These are phyloP conservation scores for Odontomyia ornata DNA, from an alignment of 2,888 invertebrate genomes.

Conservation along the genomic window DNA sequence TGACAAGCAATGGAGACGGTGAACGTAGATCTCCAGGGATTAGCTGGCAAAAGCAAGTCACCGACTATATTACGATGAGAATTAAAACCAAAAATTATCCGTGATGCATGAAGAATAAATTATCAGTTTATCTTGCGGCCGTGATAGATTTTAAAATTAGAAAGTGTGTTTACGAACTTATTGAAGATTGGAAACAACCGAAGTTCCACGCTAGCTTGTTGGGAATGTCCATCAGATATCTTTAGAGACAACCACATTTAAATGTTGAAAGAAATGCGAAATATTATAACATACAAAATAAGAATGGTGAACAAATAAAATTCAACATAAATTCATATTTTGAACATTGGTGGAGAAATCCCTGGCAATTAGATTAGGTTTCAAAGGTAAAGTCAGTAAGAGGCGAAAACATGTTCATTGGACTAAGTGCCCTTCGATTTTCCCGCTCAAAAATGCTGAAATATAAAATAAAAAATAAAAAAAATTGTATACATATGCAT, in stretches of 20 bases:
- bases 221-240: conserved; percentile 60
- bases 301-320: conserved; percentile 61
- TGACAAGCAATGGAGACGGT: too few species aligned
- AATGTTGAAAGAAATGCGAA: conserved; percentile 60
- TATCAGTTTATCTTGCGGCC: too few species aligned
- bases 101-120: too few species aligned
- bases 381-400: neutral
- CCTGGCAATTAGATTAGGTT: neutral
- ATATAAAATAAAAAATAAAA: too few species aligned
- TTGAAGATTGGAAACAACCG: conserved; percentile 60
- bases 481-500: neutral
- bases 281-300: conserved; percentile 63
- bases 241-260: conserved; percentile 62
- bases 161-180: too few species aligned
- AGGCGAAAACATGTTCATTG: conserved; percentile 10
- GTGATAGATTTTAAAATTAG: too few species aligned
- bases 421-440: neutral
- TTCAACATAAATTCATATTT: neutral
- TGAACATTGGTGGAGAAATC: neutral
- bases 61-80: too few species aligned
- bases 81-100: too few species aligned
- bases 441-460: too few species aligned
- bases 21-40: too few species aligned
- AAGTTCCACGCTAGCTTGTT: conserved; percentile 57
- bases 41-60: too few species aligned